Conservation (phyloP, 2,888 invertebrate species). For the Ichneumon xanthorius region DNA sequence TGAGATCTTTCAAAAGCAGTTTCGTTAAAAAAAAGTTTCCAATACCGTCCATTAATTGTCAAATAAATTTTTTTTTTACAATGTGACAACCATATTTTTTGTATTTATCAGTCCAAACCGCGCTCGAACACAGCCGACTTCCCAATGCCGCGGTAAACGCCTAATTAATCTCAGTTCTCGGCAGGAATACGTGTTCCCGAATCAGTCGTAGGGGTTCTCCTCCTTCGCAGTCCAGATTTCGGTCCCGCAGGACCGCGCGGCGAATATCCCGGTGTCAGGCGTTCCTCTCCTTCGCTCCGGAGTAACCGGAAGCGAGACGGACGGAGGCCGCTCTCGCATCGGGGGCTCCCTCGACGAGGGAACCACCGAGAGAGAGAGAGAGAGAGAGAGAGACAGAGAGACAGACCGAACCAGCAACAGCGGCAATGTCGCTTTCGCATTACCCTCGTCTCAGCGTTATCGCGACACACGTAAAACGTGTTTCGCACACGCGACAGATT, state of each 20-base stretch:
- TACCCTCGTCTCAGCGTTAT: constrained; percentile 70
- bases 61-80: no score
- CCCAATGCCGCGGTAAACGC: no score
- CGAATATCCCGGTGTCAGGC: neutral
- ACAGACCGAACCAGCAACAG: constrained; percentile 15
- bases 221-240: neutral
- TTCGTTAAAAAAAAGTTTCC: no score
- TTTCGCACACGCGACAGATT: constrained; percentile 72
- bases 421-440: constrained; percentile 65
- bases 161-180: no score
- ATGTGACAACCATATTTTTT: no score
- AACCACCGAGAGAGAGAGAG: neutral
- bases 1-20: no score
- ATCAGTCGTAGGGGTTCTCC: constrained; percentile 1
- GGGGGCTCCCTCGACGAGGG: neutral
- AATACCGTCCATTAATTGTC: no score
- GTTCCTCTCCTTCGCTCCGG: neutral
- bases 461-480: constrained; percentile 71
- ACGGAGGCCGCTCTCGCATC: neutral
- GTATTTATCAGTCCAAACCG: no score
- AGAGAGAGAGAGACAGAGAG: neutral
- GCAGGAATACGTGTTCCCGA: neutral
- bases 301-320: constrained; percentile 11
- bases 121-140: no score
- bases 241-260: neutral